Conservation (phyloP, 92 coral and sea anemone genomes). For the Zoanthus solanderi region DNA sequence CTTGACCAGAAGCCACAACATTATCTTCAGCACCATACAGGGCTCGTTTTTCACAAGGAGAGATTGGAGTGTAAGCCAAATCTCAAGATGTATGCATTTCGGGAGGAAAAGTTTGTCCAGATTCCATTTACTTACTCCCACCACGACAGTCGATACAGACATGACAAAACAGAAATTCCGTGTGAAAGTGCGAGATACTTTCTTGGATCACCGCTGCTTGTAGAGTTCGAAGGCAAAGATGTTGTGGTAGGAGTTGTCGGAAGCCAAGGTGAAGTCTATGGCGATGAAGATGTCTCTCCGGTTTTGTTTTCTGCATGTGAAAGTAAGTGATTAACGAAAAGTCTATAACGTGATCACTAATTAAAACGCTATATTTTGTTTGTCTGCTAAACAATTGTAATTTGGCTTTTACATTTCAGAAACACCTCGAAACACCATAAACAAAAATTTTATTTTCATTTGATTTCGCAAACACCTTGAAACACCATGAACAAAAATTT, state of each 20-base stretch:
- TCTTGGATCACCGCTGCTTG: conserved; percentile 12
- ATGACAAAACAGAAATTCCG: background rate
- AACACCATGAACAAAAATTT: background rate
- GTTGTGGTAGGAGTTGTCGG: conserved; percentile 14
- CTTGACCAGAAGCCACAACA: conserved; percentile 11
- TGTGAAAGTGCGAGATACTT: background rate
- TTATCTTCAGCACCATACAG: background rate
- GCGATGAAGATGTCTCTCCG: background rate
- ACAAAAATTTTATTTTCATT: too few species aligned
- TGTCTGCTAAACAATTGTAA: too few species aligned
- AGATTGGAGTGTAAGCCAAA: background rate
- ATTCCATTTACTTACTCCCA: background rate
- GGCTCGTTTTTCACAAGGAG: background rate
- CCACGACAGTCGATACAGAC: background rate
- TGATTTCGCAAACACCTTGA: background rate
- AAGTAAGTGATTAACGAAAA: background rate
- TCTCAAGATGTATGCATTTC: background rate
- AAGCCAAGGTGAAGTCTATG: background rate
- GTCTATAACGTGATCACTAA: too few species aligned
- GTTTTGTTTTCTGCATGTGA: conserved; percentile 1
- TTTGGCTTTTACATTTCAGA: too few species aligned
- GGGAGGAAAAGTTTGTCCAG: background rate
- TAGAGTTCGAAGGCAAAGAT: background rate
- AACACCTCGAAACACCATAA: too few species aligned
- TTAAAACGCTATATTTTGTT: too few species aligned